Percentiles rank a stretch among this genome's conserved stretches.
Conservation (phyloP, 2,113 vertebrate species). For the Psophia crepitans region DNA sequence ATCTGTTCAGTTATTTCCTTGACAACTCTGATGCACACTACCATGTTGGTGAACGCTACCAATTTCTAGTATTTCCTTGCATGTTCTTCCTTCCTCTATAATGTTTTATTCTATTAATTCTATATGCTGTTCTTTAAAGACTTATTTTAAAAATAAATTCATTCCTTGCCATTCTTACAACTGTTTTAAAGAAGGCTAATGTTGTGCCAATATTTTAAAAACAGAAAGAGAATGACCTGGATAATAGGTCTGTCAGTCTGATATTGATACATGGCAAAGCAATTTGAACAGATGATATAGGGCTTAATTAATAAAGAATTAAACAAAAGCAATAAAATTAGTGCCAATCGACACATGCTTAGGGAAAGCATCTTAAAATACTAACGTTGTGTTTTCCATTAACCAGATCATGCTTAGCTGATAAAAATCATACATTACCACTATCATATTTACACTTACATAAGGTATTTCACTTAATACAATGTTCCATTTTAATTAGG, state of each 20-base stretch:
- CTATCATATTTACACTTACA: neutral
- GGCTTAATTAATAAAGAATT: conserved; percentile 34
- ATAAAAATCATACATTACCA: neutral
- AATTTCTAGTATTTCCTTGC: neutral
- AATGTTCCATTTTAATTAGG: neutral
- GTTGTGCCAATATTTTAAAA: neutral
- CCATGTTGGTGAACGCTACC: neutral
- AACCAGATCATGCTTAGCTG: neutral
- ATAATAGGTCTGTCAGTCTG: neutral
- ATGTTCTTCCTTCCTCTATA: neutral
- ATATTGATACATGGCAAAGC: conserved; percentile 13
- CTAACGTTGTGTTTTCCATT: neutral
- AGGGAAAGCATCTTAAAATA: conserved; percentile 8
- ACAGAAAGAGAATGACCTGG: neutral
- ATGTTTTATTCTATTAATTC: neutral
- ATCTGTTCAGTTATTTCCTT: neutral
- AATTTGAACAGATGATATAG: neutral
- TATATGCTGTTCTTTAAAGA: neutral
- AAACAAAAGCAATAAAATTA: conserved; percentile 34
- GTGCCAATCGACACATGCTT: neutral
- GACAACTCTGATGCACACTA: neutral
- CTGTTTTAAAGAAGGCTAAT: neutral
- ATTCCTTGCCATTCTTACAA: neutral
- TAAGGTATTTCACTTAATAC: neutral
- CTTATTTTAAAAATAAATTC: neutral